These are phyloP conservation scores for Zosterops borbonicus DNA, from an alignment of 2,113 vertebrate genomes.

Conservation along the genomic window DNA sequence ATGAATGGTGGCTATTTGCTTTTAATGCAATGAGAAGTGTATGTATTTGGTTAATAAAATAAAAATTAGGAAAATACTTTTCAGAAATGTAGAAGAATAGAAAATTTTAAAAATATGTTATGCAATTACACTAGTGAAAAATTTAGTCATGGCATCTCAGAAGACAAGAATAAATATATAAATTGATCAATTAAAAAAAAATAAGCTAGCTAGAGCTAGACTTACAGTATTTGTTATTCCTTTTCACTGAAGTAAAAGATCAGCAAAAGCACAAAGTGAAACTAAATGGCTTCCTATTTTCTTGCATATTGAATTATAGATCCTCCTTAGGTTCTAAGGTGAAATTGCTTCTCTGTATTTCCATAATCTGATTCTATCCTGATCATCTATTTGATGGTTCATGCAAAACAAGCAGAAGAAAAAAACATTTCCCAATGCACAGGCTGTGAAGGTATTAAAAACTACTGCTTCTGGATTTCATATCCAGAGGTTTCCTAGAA, in stretches of 20 bases:
- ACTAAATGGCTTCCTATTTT: not conserved
- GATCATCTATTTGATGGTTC: not conserved
- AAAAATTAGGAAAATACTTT: not conserved
- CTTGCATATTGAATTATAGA: not conserved
- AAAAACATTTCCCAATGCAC: rapidly evolving
- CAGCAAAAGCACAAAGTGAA: not conserved
- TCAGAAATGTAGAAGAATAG: not conserved
- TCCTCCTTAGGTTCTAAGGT: not conserved
- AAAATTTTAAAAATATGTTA: not conserved
- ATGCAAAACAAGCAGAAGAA: not conserved
- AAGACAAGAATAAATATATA: not conserved
- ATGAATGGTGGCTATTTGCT: not conserved
- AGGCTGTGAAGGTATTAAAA: not conserved
- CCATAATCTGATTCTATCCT: not conserved
- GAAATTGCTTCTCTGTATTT: not conserved
- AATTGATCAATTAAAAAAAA: not conserved
- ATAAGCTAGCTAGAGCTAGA: not conserved
- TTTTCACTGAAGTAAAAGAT: not conserved
- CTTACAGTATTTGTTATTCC: not conserved
- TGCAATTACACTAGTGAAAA: not conserved
- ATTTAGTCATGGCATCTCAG: not conserved
- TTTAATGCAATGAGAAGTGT: not conserved
- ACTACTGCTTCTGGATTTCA: not conserved
- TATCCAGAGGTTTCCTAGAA: not conserved
- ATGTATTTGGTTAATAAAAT: not conserved